phyloP scores from a whole-genome alignment of 2,797 vertebrate genomes.

The Argya squamiceps region DNA sequence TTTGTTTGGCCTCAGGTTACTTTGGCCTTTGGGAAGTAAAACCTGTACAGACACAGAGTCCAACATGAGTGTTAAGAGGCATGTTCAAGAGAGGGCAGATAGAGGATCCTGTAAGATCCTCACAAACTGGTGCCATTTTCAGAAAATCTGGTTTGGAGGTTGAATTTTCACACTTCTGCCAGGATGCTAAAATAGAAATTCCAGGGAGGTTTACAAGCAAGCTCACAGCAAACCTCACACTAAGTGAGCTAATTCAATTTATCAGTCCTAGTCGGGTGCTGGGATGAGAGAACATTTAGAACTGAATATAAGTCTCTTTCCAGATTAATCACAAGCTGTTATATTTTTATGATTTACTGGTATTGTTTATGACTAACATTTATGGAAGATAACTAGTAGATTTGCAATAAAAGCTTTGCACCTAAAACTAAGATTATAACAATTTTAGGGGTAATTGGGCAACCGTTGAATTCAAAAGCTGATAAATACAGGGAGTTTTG shows the following conservation, averaged over 20 bases:
- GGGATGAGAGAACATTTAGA: constrained; percentile 39
- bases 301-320: background rate
- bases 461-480: background rate
- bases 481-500: constrained; percentile 19
- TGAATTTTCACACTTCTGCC: background rate
- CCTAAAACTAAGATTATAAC: constrained; percentile 47
- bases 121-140: background rate
- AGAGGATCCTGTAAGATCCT: background rate
- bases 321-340: constrained; percentile 49
- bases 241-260: constrained; percentile 46
- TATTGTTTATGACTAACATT: constrained; percentile 46
- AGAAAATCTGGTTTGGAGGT: background rate
- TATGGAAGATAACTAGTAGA: constrained; percentile 19
- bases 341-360: constrained; percentile 49
- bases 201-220: background rate
- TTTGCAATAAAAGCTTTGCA: constrained; percentile 38
- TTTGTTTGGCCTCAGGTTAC: background rate
- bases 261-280: background rate
- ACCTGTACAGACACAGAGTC: background rate
- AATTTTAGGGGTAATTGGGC: constrained; percentile 51
- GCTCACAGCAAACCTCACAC: background rate
- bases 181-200: background rate
- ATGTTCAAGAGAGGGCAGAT: rapidly evolving
- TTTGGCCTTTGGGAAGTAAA: background rate
- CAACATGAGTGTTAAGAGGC: background rate